Conservation (phyloP, 1,140 invertebrate species). For the Saccostrea cuccullata region DNA sequence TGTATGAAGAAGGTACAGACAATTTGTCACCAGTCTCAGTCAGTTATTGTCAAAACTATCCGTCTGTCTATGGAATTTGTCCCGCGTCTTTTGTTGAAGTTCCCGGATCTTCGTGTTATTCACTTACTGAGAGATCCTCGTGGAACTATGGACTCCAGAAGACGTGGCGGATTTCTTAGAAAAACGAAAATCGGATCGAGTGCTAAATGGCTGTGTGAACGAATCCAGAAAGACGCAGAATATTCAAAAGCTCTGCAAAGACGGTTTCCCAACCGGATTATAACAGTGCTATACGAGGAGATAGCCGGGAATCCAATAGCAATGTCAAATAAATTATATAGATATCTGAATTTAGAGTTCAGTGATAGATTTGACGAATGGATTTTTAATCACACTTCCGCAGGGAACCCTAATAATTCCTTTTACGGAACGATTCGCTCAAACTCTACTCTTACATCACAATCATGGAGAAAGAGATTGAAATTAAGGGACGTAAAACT, state of each 20-base stretch:
- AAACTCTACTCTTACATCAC: constrained; percentile 42
- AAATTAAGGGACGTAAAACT: constrained; percentile 16
- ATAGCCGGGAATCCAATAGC: constrained; percentile 47
- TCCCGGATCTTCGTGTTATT: constrained; percentile 45
- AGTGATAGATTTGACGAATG: constrained; percentile 37
- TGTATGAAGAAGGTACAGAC: constrained; percentile 16
- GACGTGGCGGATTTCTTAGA: constrained; percentile 36
- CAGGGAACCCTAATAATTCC: not conserved
- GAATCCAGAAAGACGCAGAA: constrained; percentile 17
- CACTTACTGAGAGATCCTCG: constrained; percentile 54
- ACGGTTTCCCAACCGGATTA: constrained; percentile 47
- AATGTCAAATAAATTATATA: constrained; percentile 40
- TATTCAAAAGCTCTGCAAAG: constrained; percentile 18
- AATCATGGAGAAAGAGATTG: constrained; percentile 41
- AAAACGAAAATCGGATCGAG: not conserved
- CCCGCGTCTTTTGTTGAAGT: constrained; percentile 28
- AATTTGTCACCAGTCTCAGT: not conserved
- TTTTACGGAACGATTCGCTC: constrained; percentile 46
- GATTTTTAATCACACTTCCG: constrained; percentile 43
- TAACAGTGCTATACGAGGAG: constrained; percentile 48
- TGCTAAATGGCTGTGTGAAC: constrained; percentile 40
- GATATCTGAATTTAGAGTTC: constrained; percentile 38
- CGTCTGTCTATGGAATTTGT: constrained; percentile 50
- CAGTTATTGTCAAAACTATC: constrained; percentile 49
- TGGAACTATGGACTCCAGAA: constrained; percentile 48